A percentile compares a stretch with the other conserved stretches of the same genome.
Conservation (phyloP, 2,797 vertebrate genomes). For the Ficedula albicollis region DNA sequence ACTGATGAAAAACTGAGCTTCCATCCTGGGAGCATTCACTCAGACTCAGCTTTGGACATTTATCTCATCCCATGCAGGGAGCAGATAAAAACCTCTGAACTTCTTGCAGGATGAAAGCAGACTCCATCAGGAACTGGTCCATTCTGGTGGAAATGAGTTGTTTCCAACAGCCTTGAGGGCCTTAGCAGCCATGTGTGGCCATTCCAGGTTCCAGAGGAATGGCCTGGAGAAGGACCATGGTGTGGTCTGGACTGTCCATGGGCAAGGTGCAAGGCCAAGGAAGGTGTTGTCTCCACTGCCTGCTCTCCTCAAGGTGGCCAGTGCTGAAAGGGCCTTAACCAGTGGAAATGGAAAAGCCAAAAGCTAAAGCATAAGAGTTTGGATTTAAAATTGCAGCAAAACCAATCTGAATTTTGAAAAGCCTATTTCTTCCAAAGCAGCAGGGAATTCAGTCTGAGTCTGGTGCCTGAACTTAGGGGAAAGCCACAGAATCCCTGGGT, state of each 20-base stretch:
- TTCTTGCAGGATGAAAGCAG: accelerated
- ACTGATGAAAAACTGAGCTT: neutral
- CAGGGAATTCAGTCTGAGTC: neutral
- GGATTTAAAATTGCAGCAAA: neutral
- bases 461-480: neutral
- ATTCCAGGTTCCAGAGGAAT: neutral
- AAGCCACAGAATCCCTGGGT: neutral
- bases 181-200: accelerated
- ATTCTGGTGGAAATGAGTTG: neutral
- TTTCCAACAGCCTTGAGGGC: neutral
- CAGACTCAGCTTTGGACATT: neutral
- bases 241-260: neutral
- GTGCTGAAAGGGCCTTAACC: neutral
- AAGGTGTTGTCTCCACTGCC: neutral
- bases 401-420: neutral
- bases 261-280: neutral
- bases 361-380: neutral
- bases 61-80: neutral
- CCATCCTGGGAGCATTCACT: neutral
- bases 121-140: neutral
- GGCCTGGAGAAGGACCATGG: neutral
- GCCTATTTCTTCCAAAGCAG: neutral
- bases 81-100: neutral
- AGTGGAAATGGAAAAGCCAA: neutral
- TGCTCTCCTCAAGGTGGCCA: neutral